Base-by-base conservation (phyloP, 2,888 invertebrate genomes). In the Drosophila helvetica region DNA sequence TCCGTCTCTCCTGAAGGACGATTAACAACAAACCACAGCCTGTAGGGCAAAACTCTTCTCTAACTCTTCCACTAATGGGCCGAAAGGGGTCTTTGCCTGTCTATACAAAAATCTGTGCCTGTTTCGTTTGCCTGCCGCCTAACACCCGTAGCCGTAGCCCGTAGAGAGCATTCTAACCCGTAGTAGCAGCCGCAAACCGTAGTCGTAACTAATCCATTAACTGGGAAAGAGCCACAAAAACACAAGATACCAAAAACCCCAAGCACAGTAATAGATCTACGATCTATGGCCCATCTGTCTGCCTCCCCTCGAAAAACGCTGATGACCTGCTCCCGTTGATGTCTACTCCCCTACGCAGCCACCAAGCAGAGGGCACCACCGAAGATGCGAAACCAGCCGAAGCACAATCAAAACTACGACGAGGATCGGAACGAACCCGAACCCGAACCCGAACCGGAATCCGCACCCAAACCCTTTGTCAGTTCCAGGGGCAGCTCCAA, bases 401-500 rank as follows among this genome's bases (percentile, higher is more conserved):
- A 12, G 1, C 12, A 12, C 33, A 33, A 4, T 12, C 5, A 12
- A 4, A 33, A 33, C 30, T 4, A 30, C 33, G 33, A 53, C 30
- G 65, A 58, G 3, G 64, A 64, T 10, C 53, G 55, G 27, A 52
- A 62, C 15, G 46, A 48, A 15, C 1, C 15, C 12, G 33, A 33
- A 12, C 33, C 0, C 4, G 12, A 33, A n/a, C n/a, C n/a, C n/a
- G 46, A 47, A 10, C 3, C 33, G 4, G 33, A 33, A 12, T 12
- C 0, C 6, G 15, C 15, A 38, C 6, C 38, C 66, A 62, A 30
- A 62, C 53, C 19, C n/a, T 7, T 7, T n/a, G 15, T 2, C n/a
- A n/a, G 38, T 15, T 15, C 38, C 15, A 74, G 75, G 50, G 79
- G 79, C 17, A 87, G 72, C 57, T 78, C 87, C 51, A 85, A 85